A percentile compares a stretch with the other conserved stretches of the same genome.
phyloP scores from a whole-genome alignment of 2,113 vertebrate species.

The Eclectus roratus region DNA sequence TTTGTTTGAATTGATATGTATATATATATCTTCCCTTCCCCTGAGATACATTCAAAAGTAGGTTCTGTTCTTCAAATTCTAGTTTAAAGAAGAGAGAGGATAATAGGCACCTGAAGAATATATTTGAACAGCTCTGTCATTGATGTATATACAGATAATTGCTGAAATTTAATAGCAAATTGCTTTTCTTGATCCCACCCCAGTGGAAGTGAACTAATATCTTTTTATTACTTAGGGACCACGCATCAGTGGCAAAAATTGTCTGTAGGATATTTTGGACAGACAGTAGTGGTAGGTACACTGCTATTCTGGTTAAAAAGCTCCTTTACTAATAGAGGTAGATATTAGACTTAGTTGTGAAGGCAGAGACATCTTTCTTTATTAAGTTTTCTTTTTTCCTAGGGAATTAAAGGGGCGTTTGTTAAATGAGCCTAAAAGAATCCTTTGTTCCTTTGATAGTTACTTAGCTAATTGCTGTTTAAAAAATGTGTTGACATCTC shows the following conservation, averaged over 20 bases:
- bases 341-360: not conserved
- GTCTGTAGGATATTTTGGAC: not conserved
- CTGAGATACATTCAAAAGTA: not conserved
- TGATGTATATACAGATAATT: not conserved
- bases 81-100: not conserved
- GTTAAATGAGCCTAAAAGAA: conserved; percentile 59
- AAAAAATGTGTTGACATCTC: conserved; percentile 69
- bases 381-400: conserved; percentile 35
- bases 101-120: conserved; percentile 23
- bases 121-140: conserved; percentile 19
- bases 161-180: conserved; percentile 2
- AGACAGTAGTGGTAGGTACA: not conserved
- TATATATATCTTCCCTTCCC: not conserved
- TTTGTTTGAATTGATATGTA: not conserved
- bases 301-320: conserved; percentile 9
- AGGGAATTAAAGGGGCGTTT: conserved; percentile 52
- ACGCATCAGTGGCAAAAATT: not conserved
- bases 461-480: conserved; percentile 64
- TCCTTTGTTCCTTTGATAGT: conserved; percentile 64
- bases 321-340: not conserved
- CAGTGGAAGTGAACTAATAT: not conserved
- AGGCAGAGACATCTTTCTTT: conserved; percentile 48
- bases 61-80: not conserved
- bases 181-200: not conserved
- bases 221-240: not conserved